Evolutionary conservation across 2,797 vertebrate genomes (phyloP).

Genomic region (Pseudotriccus pelzelni): DNA sequence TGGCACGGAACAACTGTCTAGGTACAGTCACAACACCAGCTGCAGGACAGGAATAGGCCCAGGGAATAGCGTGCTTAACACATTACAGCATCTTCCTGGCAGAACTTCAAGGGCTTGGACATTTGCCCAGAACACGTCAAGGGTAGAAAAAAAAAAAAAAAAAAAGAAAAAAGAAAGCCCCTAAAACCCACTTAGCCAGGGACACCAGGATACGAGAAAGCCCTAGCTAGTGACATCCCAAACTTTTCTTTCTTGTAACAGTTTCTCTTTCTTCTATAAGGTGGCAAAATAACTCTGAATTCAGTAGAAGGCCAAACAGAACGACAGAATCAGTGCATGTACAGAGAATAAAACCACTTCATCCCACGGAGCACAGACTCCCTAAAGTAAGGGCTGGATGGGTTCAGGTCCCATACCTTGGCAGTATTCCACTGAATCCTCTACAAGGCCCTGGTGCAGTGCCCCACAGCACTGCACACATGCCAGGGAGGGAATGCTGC

Average conservation of each 20-base stretch:
- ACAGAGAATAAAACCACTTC: background rate
- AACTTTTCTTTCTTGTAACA: background rate
- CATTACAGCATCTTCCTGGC: slow-evolving; percentile 4
- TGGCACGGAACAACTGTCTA: background rate
- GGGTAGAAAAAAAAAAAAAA: background rate
- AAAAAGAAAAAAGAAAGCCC: background rate
- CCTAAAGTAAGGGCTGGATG: rapidly evolving
- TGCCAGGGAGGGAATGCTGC: rapidly evolving
- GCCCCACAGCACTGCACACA: background rate
- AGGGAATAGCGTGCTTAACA: background rate
- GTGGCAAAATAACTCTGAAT: background rate
- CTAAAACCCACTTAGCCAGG: background rate
- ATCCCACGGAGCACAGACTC: rapidly evolving
- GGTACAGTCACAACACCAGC: background rate
- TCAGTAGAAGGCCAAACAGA: background rate
- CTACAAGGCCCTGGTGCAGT: background rate
- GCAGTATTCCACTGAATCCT: background rate
- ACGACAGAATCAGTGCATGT: background rate
- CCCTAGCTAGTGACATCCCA: background rate
- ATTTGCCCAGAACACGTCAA: background rate
- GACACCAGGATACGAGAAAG: background rate
- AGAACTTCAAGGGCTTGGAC: slow-evolving; percentile 18
- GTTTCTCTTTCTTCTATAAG: background rate
- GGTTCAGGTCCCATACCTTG: background rate
- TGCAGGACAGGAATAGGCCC: slow-evolving; percentile 19